These are phyloP conservation scores for Hexactinellida sp. DNA, from an alignment of 37 sponge, comb jelly and placozoan genomes.

Conservation along the genomic window DNA sequence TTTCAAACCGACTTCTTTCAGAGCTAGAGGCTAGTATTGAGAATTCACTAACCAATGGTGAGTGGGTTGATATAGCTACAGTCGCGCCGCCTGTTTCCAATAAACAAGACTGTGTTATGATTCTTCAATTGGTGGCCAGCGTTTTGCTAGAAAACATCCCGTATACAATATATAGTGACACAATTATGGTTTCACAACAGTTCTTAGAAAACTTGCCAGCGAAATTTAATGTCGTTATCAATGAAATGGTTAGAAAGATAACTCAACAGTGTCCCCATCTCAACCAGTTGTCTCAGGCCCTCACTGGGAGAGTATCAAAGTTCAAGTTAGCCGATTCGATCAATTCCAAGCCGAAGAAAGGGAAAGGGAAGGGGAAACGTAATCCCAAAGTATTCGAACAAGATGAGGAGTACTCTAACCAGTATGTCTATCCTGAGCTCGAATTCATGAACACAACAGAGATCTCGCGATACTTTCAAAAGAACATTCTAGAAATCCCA, in stretches of 20 bases:
- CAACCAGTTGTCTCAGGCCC: background rate
- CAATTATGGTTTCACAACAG: background rate
- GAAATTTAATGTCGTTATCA: background rate
- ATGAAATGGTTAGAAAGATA: background rate
- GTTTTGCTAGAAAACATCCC: background rate
- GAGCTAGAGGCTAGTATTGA: background rate
- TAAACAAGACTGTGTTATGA: background rate
- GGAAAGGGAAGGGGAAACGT: conserved; percentile 2
- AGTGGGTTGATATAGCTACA: background rate
- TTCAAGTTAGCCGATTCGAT: background rate
- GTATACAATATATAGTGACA: background rate
- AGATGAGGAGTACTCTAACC: background rate
- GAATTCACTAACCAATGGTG: background rate
- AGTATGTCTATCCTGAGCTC: background rate
- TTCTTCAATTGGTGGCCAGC: background rate
- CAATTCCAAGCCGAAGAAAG: background rate
- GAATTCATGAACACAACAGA: background rate
- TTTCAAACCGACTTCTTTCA: background rate
- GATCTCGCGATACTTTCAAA: background rate
- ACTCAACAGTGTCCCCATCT: background rate
- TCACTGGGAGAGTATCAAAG: background rate
- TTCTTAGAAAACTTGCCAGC: background rate
- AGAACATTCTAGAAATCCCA: background rate
- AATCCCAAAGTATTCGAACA: background rate
- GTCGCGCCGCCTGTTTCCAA: background rate